Conservation (phyloP, 2,888 invertebrate species). For the Drosophila subquinaria region DNA sequence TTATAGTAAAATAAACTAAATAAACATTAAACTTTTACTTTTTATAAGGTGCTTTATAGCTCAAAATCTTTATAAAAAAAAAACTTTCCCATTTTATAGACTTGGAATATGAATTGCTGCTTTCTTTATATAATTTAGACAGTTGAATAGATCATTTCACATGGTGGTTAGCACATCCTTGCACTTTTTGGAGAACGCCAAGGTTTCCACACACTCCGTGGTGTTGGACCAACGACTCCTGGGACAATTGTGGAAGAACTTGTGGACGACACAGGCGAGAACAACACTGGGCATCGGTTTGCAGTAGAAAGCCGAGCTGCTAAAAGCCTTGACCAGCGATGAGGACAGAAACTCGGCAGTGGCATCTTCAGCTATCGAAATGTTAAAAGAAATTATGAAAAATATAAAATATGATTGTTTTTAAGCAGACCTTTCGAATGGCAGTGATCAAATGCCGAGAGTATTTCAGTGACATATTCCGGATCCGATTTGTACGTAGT, state of each 20-base stretch:
- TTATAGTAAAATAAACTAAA: too few relatives aligned
- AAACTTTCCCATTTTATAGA: not conserved
- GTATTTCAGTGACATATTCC: slow-evolving; percentile 75
- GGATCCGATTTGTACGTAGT: slow-evolving; percentile 59
- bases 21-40: too few relatives aligned
- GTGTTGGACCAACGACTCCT: slow-evolving; percentile 68
- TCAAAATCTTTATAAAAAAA: too few relatives aligned
- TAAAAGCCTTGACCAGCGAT: slow-evolving; percentile 48
- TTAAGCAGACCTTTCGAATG: slow-evolving; percentile 59
- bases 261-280: slow-evolving; percentile 69
- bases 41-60: too few relatives aligned
- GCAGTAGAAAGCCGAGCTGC: slow-evolving; percentile 43
- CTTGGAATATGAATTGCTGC: not conserved
- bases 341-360: slow-evolving; percentile 45
- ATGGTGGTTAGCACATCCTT: slow-evolving; percentile 75
- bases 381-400: not conserved
- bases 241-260: slow-evolving; percentile 78
- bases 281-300: slow-evolving; percentile 69
- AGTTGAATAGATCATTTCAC: slow-evolving; percentile 30
- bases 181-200: slow-evolving; percentile 69
- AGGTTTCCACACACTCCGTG: slow-evolving; percentile 67
- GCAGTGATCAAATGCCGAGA: slow-evolving; percentile 63
- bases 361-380: slow-evolving; percentile 58
- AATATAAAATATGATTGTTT: not conserved
- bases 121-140: not conserved